Evolutionary conservation across 2,113 vertebrate species (phyloP).

Genomic region (Galbula dea): DNA sequence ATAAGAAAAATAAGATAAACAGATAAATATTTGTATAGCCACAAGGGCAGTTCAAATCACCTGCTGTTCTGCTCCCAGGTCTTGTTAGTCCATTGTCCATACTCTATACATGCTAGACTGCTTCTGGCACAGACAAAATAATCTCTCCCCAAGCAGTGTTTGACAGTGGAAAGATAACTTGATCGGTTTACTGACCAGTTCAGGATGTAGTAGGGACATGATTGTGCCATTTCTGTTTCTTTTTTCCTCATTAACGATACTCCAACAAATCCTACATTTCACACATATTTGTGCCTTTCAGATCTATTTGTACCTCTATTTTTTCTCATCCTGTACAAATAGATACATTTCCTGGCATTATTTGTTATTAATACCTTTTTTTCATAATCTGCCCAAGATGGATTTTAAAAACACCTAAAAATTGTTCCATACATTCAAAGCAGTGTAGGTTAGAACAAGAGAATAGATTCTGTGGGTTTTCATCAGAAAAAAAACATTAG

Average conservation of each 20-base stretch:
- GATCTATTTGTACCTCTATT: not conserved
- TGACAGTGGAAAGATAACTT: not conserved
- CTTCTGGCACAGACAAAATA: not conserved
- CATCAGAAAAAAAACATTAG: too few species aligned
- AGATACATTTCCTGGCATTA: not conserved
- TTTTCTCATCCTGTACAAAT: not conserved
- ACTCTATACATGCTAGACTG: fast-evolving
- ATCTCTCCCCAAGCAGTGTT: not conserved
- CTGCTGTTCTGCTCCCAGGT: not conserved
- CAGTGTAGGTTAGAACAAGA: not conserved
- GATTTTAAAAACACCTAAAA: not conserved
- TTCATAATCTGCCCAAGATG: not conserved
- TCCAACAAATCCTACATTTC: not conserved
- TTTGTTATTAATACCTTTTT: not conserved
- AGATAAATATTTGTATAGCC: not conserved
- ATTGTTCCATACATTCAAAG: not conserved
- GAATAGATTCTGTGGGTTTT: too few species aligned
- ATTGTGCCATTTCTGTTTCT: not conserved
- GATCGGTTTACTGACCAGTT: not conserved
- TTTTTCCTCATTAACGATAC: not conserved
- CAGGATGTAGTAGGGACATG: not conserved
- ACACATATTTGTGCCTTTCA: not conserved
- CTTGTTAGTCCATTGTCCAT: not conserved
- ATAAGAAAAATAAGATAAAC: too few species aligned
- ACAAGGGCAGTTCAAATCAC: not conserved